Evolutionary conservation across 2,797 vertebrate genomes (phyloP), one percentile per base, ranked within the genome.

Genomic region (Sorex maritimensis): DNA sequence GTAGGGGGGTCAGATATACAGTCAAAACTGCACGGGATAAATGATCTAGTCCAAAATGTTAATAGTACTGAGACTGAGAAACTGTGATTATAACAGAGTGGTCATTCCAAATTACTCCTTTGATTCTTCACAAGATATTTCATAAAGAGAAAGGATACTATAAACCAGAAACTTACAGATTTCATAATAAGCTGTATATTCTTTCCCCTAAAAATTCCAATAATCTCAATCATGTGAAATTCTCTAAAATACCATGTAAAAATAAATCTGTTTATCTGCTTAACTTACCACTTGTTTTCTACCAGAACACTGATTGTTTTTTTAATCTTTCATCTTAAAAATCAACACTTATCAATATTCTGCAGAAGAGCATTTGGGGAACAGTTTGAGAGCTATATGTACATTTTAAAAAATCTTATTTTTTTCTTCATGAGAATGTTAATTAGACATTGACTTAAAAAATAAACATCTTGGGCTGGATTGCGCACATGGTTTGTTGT

Each of bases 401-500:
- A 44, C 41, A 44, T 79, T 88, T 78, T 13, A 91, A 19, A 86
- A 86, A 86, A 83, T 28, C 30, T 44, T 84, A 79, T 74, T 63
- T 86, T n/a, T 12, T 71, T 93, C 90, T 52, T 95, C 55, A 92
- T 72, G 77, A 94, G 72, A 90, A 67, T 61, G 75, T 84, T 85
- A 87, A 87, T 28, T 82, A 23, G 75, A 94, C 78, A 82, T 13
- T 41, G 75, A 75, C 23, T 87, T 94, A 87, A 91, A 92, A 94
- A 85, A 72, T 68, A 81, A 92, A 88, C 41, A 89, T 75, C 41
- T 44, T 44, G 7, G 41, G 41, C 41, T 44, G 41, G 41, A 44
- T 7, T 44, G 41, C 41, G 7, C 41, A 55, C 52, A 55, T 55
- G 52, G 5, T 55, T 55, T 55, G 52, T 17, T 55, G 52, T 55